A percentile compares a stretch with the other conserved stretches of the same genome.
Evolutionary conservation across 1,140 invertebrate species (phyloP).

Genomic region (Drosophila kikkawai): DNA sequence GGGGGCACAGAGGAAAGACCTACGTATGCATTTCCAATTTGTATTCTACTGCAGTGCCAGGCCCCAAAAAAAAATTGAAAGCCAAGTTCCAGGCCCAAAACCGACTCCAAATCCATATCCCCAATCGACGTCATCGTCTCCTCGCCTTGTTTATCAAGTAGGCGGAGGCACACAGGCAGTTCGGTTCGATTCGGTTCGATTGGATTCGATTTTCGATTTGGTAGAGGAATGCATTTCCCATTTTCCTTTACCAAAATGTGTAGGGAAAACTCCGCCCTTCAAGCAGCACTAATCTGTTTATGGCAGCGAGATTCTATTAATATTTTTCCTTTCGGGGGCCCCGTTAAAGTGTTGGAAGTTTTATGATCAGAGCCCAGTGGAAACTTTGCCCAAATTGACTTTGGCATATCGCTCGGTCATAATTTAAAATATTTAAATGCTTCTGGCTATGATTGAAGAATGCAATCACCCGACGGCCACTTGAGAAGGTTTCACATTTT

Average conservation of each 20-base stretch:
- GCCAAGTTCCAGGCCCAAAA: slow-evolving; percentile 17
- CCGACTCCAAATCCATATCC: slow-evolving; percentile 11
- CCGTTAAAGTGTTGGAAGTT: slow-evolving; percentile 74
- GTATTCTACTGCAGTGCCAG: slow-evolving; percentile 28
- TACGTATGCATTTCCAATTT: slow-evolving; percentile 39
- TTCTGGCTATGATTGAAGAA: slow-evolving; percentile 64
- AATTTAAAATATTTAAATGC: slow-evolving; percentile 67
- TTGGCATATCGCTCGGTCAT: slow-evolving; percentile 47
- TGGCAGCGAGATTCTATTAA: slow-evolving; percentile 74
- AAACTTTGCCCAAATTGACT: slow-evolving; percentile 46
- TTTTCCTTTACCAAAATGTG: slow-evolving; percentile 29
- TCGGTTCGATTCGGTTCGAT: slow-evolving; percentile 37
- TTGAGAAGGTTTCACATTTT: slow-evolving; percentile 60
- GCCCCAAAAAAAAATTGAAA: slow-evolving; percentile 12
- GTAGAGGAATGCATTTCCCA: slow-evolving; percentile 54
- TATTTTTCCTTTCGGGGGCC: slow-evolving; percentile 42
- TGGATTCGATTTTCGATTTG: slow-evolving; percentile 24
- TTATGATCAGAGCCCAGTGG: slow-evolving; percentile 42
- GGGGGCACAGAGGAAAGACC: slow-evolving; percentile 16
- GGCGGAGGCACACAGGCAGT: slow-evolving; percentile 66
- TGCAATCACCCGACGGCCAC: slow-evolving; percentile 27
- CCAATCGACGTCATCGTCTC: slow-evolving; percentile 24
- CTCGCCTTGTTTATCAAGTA: slow-evolving; percentile 78
- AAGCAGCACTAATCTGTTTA: slow-evolving; percentile 72
- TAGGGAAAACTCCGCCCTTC: slow-evolving; percentile 2